Evolutionary conservation across 1,140 invertebrate genomes (phyloP), one percentile per base, ranked within the genome.

Genomic region (Magallana ariakensis): DNA sequence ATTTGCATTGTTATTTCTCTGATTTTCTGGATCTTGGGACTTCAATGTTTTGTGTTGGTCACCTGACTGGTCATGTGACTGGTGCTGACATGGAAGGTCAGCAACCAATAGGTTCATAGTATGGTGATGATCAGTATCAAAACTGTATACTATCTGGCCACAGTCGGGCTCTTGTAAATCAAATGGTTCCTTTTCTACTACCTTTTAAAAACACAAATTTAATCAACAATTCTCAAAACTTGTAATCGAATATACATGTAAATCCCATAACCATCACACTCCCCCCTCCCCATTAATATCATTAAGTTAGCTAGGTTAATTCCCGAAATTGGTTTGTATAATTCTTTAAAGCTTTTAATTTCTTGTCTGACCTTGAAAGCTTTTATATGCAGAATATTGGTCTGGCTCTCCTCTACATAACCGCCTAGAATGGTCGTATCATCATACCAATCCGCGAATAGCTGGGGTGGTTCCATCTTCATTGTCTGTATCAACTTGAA

Each of bases 401-500:
- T 84, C 15, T 80, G 81, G 26, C 33, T 82, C 26, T 86, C 80
- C 11, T 83, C 85, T 13, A 87, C 84, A 33, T 62, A 89, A 46
- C 91, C 90, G 11, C 89, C 88, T 15, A 92, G 19, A 75, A 89
- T 88, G 8, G 87, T 88, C 16, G 82, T 75, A 11, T 87, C 86
- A 89, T 89, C 89, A 10, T 89, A 84, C 91, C 91, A 92, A 54
- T 90, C 88, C 57, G 89, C 89, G 90, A 92, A 92, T n/a, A 92
- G 58, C 13, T 91, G 90, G 6, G 90, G 88, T 15, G 91, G 91
- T 58, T 91, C 89, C 90, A 92, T 90, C n/a, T 70, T 81, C 57
- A 90, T 88, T 1, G 89, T 87, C 56, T 85, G 62, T 53, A 91
- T 11, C 13, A 90, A 22, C 33, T 82, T 56, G 58, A 92, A 89